These are phyloP conservation scores for Felis chaus DNA, from an alignment of 2,113 vertebrate genomes.

Conservation along the genomic window DNA sequence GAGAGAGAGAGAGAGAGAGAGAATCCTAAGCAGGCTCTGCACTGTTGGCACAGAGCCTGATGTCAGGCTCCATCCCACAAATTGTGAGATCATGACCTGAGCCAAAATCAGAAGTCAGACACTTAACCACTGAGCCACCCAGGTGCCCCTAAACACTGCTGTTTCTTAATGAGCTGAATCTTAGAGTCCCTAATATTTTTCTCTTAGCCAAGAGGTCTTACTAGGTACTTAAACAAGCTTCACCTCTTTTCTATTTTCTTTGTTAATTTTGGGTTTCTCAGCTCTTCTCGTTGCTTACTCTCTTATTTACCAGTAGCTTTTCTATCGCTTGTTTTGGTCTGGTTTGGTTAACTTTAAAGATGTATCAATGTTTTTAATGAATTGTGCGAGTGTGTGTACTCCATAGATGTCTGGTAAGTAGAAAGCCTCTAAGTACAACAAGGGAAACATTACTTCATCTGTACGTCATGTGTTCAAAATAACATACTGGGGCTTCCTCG, in stretches of 20 bases:
- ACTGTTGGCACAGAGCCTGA: too few species aligned
- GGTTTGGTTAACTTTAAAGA: background rate
- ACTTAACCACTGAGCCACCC: too few species aligned
- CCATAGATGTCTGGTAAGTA: background rate
- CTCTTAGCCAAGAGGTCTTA: background rate
- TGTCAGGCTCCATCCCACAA: too few species aligned
- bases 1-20: too few species aligned
- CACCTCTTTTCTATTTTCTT: background rate
- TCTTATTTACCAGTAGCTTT: background rate
- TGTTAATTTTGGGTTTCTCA: background rate
- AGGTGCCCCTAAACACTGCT: too few species aligned
- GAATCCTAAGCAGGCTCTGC: too few species aligned
- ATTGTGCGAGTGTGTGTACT: background rate
- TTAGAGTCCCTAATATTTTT: background rate
- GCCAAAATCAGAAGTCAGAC: too few species aligned
- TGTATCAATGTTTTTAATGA: background rate
- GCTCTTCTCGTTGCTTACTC: background rate
- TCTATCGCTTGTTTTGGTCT: background rate
- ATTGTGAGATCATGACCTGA: too few species aligned
- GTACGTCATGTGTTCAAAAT: background rate
- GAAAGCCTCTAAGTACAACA: background rate
- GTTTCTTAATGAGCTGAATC: background rate
- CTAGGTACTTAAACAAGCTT: background rate
- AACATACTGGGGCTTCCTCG: background rate
- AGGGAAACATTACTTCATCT: background rate